These are phyloP conservation scores for Hippocampus mohnikei DNA, from an alignment of 2,113 vertebrate genomes.

Conservation along the genomic window DNA sequence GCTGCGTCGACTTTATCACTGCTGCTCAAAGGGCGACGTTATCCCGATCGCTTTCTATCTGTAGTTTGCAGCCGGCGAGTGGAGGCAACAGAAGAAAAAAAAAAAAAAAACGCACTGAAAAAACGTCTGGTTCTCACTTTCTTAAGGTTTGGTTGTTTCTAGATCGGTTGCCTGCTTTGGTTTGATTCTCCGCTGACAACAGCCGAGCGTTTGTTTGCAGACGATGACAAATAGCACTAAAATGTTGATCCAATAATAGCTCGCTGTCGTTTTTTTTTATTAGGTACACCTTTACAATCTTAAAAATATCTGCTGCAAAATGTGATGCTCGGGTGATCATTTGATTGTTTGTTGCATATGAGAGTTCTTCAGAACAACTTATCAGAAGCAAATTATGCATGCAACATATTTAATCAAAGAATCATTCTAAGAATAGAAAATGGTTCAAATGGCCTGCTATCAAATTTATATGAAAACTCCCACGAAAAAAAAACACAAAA, in stretches of 20 bases:
- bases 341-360: too few species aligned
- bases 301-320: not conserved
- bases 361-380: not conserved
- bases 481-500: too few species aligned
- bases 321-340: too few species aligned
- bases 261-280: not conserved
- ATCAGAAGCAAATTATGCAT: too few species aligned
- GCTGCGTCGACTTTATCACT: conserved; percentile 12
- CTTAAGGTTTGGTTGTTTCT: too few species aligned
- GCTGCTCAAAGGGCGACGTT: conserved; percentile 11
- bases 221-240: not conserved
- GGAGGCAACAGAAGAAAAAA: not conserved
- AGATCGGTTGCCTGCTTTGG: too few species aligned
- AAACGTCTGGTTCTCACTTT: not conserved
- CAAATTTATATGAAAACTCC: too few species aligned
- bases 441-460: too few species aligned
- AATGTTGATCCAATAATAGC: not conserved
- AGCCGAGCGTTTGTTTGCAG: not conserved
- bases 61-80: conserved; percentile 9
- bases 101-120: not conserved
- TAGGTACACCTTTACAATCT: not conserved
- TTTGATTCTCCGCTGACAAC: too few species aligned
- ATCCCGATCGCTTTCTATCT: conserved; percentile 19
- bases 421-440: not conserved
- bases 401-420: too few species aligned